These are phyloP conservation scores for Astyanax mexicanus DNA, from an alignment of 2,797 vertebrate species.

Conservation along the genomic window DNA sequence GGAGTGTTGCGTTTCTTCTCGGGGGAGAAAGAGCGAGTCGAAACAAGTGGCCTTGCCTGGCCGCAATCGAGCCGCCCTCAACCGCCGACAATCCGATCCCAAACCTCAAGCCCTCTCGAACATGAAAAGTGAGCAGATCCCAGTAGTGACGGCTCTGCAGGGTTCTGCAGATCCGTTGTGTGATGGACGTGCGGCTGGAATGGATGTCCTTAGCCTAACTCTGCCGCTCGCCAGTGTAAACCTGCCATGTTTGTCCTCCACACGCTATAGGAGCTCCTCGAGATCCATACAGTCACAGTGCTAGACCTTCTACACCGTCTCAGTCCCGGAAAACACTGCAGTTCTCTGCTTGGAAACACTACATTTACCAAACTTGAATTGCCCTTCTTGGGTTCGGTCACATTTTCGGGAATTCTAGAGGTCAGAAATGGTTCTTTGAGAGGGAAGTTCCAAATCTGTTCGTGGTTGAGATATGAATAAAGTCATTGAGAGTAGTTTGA, in stretches of 20 bases:
- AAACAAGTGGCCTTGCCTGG: conserved; percentile 11
- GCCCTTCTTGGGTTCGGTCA: no score
- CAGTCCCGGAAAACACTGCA: background rate
- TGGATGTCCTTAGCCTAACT: conserved; percentile 19
- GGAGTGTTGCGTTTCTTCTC: conserved; percentile 39
- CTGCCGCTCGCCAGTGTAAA: conserved; percentile 7
- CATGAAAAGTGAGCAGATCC: conserved; percentile 9
- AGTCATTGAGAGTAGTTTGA: no score
- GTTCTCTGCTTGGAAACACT: no score
- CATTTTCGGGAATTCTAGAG: no score
- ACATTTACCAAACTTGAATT: no score
- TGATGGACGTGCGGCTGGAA: conserved; percentile 20
- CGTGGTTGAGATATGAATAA: no score
- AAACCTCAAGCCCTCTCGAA: conserved; percentile 26
- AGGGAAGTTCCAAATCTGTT: no score
- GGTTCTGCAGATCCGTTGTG: background rate
- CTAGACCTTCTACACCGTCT: background rate
- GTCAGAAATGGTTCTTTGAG: no score
- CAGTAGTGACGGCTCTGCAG: background rate
- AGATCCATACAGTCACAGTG: background rate
- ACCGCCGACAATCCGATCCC: conserved; percentile 26
- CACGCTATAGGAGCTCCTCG: background rate
- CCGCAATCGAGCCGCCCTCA: conserved; percentile 27
- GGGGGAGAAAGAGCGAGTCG: conserved; percentile 31
- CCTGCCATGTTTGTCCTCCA: conserved; percentile 14